Evolutionary conservation across 2,797 vertebrate species (phyloP).

Genomic region (Valencia hispanica): DNA sequence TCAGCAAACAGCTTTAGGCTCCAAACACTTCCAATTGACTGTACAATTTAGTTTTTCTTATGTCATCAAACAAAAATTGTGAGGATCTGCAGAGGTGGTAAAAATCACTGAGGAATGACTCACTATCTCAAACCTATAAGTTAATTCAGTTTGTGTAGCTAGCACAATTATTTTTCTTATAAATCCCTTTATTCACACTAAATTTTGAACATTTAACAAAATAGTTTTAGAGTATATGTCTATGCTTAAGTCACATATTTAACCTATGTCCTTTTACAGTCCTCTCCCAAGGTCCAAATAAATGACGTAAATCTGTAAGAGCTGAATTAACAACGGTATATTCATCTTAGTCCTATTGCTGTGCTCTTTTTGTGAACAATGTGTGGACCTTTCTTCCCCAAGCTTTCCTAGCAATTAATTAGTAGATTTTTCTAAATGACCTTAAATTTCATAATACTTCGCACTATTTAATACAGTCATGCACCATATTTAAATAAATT

Average conservation of each 20-base stretch:
- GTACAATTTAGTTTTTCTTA: not conserved
- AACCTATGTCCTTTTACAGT: not conserved
- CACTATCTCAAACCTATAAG: not conserved
- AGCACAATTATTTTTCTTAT: slow-evolving; percentile 16
- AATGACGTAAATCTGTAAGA: not conserved
- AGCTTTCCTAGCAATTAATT: not conserved
- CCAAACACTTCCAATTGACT: not conserved
- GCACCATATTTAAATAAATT: slow-evolving; percentile 25
- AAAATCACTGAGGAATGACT: not conserved
- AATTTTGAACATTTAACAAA: not conserved
- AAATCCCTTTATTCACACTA: not conserved
- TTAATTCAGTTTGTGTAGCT: slow-evolving; percentile 53
- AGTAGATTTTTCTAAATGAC: not conserved
- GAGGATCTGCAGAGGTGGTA: slow-evolving; percentile 8
- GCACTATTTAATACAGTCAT: not conserved
- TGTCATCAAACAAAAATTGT: not conserved
- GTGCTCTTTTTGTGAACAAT: not conserved
- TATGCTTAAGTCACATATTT: not conserved
- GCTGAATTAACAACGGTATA: not conserved
- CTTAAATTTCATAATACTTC: not conserved
- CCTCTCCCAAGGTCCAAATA: not conserved
- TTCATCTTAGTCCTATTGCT: not conserved
- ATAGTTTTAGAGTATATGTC: not conserved
- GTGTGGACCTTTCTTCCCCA: not conserved
- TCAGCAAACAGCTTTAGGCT: slow-evolving; percentile 9